Percentiles rank a stretch among this genome's conserved stretches.
phyloP scores from a whole-genome alignment of 2,888 invertebrate species.

The Frankliniella fusca region DNA sequence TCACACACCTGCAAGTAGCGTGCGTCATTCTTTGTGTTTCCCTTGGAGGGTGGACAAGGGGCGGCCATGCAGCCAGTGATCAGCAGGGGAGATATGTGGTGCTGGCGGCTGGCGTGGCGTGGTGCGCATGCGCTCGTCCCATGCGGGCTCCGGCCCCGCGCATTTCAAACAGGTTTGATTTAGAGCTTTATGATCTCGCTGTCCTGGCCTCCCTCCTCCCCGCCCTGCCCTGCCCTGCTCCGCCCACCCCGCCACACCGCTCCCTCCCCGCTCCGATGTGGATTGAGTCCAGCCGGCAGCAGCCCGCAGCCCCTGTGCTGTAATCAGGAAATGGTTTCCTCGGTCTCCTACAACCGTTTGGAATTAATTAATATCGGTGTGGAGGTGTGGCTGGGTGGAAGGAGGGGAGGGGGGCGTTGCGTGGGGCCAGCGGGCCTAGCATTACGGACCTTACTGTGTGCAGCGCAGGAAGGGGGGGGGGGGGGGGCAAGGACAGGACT shows the following conservation, averaged over 20 bases:
- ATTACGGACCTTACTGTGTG: background rate
- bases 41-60: no score
- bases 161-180: no score
- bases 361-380: slow-evolving; percentile 7
- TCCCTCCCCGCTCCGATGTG: background rate
- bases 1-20: no score
- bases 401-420: background rate
- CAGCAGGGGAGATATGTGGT: no score
- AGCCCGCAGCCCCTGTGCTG: background rate
- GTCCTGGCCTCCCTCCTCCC: no score
- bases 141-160: no score
- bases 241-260: background rate
- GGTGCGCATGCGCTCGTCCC: no score
- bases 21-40: no score
- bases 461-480: background rate
- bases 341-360: background rate
- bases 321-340: background rate
- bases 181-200: no score
- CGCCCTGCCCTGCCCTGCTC: background rate
- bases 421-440: background rate
- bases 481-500: background rate
- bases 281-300: background rate
- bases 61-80: no score
- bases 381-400: background rate
- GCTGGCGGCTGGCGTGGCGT: no score